phyloP scores from a whole-genome alignment of 1,140 invertebrate species.

The Lepeophtheirus salmonis region DNA sequence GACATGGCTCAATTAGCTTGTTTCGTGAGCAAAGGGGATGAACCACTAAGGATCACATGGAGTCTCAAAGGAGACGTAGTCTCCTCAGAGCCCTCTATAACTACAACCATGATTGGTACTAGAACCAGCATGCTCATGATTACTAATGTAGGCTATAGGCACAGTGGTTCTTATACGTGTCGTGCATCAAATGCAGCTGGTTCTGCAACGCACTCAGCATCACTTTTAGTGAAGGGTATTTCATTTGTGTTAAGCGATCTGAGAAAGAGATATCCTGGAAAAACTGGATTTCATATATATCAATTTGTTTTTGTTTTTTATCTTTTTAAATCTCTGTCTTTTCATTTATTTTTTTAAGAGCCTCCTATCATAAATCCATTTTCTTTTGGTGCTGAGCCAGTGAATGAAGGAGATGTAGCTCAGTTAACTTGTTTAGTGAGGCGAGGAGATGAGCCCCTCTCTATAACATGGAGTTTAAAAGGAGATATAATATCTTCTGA shows the following conservation, averaged over 20 bases:
- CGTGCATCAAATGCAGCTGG: neutral
- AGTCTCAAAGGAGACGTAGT: constrained; percentile 38
- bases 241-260: neutral
- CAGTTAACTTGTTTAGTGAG: constrained; percentile 24
- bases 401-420: constrained; percentile 23
- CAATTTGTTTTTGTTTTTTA: neutral
- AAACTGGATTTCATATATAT: too few relatives aligned
- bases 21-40: constrained; percentile 58
- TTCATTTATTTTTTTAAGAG: constrained; percentile 24
- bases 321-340: neutral
- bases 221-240: constrained; percentile 11
- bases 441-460: constrained; percentile 27
- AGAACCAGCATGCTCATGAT: constrained; percentile 51
- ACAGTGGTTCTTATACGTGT: constrained; percentile 28
- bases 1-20: constrained; percentile 33
- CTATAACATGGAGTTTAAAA: constrained; percentile 16
- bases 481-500: constrained; percentile 19
- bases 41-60: constrained; percentile 56
- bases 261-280: neutral
- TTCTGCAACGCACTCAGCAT: neutral
- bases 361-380: constrained; percentile 22
- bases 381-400: constrained; percentile 26
- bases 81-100: constrained; percentile 20
- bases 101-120: constrained; percentile 37
- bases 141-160: constrained; percentile 21